A percentile compares a stretch with the other conserved stretches of the same genome.
Evolutionary conservation across 2,888 invertebrate species (phyloP).

Genomic region (Diaperis boleti): DNA sequence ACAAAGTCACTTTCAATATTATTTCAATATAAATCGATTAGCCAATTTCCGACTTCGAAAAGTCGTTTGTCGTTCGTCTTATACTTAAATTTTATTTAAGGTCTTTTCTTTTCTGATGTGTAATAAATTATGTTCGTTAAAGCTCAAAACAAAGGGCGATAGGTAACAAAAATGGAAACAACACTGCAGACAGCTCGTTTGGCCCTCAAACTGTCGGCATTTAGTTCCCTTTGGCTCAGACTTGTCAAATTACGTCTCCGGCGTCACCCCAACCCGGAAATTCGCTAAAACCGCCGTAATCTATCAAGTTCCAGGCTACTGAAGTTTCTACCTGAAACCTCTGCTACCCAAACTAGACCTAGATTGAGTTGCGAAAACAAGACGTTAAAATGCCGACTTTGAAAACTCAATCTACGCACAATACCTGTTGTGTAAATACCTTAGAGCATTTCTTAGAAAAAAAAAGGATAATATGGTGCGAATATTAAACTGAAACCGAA

Average conservation of each 20-base stretch:
- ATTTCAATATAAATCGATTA: too few relatives aligned
- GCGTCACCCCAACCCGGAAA: slow-evolving; percentile 17
- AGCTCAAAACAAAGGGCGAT: slow-evolving; percentile 10
- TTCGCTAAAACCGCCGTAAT: slow-evolving; percentile 12
- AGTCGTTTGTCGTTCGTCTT: too few relatives aligned
- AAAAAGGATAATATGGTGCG: too few relatives aligned
- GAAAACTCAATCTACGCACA: too few relatives aligned
- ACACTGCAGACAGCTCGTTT: not conserved
- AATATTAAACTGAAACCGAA: too few relatives aligned
- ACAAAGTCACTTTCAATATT: too few relatives aligned
- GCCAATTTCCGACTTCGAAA: too few relatives aligned
- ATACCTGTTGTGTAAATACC: too few relatives aligned
- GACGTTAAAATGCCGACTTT: slow-evolving; percentile 13
- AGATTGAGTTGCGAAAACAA: slow-evolving; percentile 11
- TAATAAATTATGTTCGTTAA: slow-evolving; percentile 23
- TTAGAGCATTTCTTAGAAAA: too few relatives aligned
- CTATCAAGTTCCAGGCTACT: slow-evolving; percentile 8
- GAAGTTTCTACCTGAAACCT: slow-evolving; percentile 18
- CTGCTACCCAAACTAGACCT: not conserved
- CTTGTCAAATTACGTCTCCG: slow-evolving; percentile 25
- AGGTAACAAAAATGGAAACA: not conserved
- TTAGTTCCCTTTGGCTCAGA: slow-evolving; percentile 11
- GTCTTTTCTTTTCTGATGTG: too few relatives aligned
- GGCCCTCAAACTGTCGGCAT: slow-evolving; percentile 9
- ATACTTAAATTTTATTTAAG: too few relatives aligned